Conservation (phyloP, 1,140 invertebrate species). For the Arion vulgaris region DNA sequence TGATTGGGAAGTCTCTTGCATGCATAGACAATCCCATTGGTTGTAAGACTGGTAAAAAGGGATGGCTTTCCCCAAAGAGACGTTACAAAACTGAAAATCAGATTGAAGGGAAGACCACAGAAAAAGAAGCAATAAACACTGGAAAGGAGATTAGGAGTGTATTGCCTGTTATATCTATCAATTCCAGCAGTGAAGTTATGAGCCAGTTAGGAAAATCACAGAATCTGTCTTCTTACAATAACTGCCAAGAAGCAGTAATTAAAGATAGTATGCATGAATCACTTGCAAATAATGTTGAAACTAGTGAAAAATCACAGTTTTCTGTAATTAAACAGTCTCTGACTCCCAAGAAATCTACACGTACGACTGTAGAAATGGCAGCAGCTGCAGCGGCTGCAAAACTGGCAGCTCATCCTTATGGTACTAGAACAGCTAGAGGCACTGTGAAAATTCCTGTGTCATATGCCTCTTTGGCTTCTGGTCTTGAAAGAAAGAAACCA, state of each 20-base stretch:
- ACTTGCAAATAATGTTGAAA: not conserved
- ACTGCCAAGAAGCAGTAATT: not conserved
- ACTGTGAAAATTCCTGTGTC: constrained; percentile 9
- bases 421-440: constrained; percentile 28
- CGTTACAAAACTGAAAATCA: constrained; percentile 27
- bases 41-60: constrained; percentile 25
- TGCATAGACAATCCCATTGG: not conserved
- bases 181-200: not conserved
- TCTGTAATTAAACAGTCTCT: not conserved
- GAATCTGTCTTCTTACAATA: not conserved
- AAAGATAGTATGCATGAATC: not conserved
- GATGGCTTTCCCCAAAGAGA: constrained; percentile 36
- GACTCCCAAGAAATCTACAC: not conserved
- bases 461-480: constrained; percentile 27
- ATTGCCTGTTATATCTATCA: not conserved
- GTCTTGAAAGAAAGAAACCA: constrained; percentile 13
- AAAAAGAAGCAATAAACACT: not conserved
- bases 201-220: not conserved
- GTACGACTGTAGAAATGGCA: constrained; percentile 38
- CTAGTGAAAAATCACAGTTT: not conserved
- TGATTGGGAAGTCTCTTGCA: not conserved
- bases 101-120: not conserved
- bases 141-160: not conserved
- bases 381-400: constrained; percentile 36
- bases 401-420: constrained; percentile 19